phyloP scores from a whole-genome alignment of 2,113 vertebrate species.

The Elanus axillaris region DNA sequence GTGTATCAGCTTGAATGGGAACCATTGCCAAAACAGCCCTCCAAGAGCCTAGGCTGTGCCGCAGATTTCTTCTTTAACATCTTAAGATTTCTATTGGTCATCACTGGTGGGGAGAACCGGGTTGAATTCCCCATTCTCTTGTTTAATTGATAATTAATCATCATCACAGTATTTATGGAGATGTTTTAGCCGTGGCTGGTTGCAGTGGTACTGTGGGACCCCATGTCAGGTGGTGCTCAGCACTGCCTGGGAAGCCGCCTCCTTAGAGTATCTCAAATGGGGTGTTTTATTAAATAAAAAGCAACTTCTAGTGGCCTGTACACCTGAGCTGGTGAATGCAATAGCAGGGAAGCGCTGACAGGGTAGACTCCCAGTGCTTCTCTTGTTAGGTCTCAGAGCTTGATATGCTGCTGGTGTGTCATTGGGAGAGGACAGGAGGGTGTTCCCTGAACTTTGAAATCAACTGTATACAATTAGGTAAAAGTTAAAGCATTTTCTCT shows the following conservation, averaged over 20 bases:
- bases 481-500: background rate
- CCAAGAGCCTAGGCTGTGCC: background rate
- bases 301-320: background rate
- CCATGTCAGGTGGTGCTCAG: background rate
- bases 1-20: background rate
- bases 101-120: background rate
- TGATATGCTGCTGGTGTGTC: background rate
- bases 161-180: background rate
- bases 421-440: background rate
- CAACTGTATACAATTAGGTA: background rate
- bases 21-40: background rate
- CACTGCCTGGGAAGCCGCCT: background rate
- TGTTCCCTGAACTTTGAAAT: slow-evolving; percentile 35
- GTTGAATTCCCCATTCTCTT: background rate
- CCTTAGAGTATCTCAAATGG: background rate
- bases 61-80: background rate
- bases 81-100: background rate
- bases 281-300: background rate
- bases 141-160: background rate
- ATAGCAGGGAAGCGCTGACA: background rate
- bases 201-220: background rate
- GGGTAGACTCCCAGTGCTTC: background rate
- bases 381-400: background rate
- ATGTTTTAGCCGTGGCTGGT: background rate
- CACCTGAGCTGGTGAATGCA: background rate